Evolutionary conservation across 2,888 invertebrate genomes (phyloP), one percentile per base, ranked within the genome.

Genomic region (Margaritifera margaritifera): DNA sequence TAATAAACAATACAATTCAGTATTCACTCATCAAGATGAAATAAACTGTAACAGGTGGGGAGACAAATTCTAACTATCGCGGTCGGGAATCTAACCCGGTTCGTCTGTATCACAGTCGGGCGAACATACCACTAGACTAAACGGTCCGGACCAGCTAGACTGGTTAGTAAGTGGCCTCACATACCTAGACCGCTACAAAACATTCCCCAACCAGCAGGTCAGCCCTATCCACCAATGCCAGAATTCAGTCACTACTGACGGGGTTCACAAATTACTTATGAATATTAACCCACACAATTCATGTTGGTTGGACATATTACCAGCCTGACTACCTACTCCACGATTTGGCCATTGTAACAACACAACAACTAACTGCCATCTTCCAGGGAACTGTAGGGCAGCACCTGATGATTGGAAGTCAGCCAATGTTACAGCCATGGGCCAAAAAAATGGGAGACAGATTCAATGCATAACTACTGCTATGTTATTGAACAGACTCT

Each of bases 371-470:
- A 4, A 51, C 22, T n/a, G 2, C 20, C 22, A n/a, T n/a, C n/a
- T n/a, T n/a, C n/a, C n/a, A n/a, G n/a, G 24, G 4, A 18, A 19
- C 5, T 6, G n/a, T 3, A 5, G 24, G 8, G 4, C 11, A 1
- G n/a, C 8, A 0, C 61, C 50, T 4, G 24, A 51, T 50, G 61
- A 50, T 8, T 61, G 61, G 61, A 51, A 22, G 8, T 1, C 61
- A 51, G 52, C 61, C 4, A 61, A 52, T 61, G 61, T 61, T 6
- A 61, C 52, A n/a, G n/a, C n/a, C n/a, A n/a, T n/a, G n/a, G n/a
- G n/a, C n/a, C n/a, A n/a, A n/a, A n/a, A n/a, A n/a, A n/a, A n/a
- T n/a, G n/a, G n/a, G n/a, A n/a, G n/a, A n/a, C n/a, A n/a, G n/a
- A n/a, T n/a, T n/a, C n/a, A 1, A 19, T 50, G 61, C 51, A 61